A percentile compares a stretch with the other conserved stretches of the same genome.
phyloP scores from a whole-genome alignment of 2,113 vertebrate species.

The Puma concolor region DNA sequence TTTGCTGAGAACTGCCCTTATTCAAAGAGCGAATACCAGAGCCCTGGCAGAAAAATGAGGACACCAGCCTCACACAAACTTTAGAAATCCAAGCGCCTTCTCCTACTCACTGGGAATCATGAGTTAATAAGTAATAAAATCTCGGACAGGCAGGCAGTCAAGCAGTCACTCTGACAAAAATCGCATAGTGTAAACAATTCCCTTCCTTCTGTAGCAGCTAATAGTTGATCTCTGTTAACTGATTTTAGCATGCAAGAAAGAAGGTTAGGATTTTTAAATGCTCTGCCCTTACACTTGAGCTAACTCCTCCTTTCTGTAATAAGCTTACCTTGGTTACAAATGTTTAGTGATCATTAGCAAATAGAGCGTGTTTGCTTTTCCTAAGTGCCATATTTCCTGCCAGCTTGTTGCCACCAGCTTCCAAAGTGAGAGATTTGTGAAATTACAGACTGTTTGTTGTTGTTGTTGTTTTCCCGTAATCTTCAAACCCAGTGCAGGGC shows the following conservation, averaged over 20 bases:
- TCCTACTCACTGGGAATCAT: background rate
- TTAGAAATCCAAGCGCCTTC: background rate
- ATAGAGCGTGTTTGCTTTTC: conserved; percentile 54
- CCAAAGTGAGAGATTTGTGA: conserved; percentile 41
- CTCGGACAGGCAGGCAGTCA: background rate
- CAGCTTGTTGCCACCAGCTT: background rate
- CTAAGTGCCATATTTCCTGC: background rate
- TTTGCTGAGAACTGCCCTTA: background rate
- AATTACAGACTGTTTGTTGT: background rate
- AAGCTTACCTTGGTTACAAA: conserved; percentile 41
- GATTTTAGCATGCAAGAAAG: background rate
- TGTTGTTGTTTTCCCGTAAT: no score
- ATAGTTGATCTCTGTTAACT: background rate
- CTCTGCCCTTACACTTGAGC: background rate
- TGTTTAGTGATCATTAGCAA: conserved; percentile 33
- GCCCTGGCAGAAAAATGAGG: background rate
- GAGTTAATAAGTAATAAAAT: background rate
- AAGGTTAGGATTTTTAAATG: background rate
- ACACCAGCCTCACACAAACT: background rate
- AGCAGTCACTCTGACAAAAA: background rate
- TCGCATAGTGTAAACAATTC: background rate
- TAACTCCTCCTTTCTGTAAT: background rate
- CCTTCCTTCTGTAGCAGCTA: background rate
- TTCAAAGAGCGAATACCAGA: background rate
- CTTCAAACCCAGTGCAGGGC: no score